Evolutionary conservation across 2,797 vertebrate genomes (phyloP), one percentile per base, ranked within the genome.

Genomic region (Leptatherina wallacei): DNA sequence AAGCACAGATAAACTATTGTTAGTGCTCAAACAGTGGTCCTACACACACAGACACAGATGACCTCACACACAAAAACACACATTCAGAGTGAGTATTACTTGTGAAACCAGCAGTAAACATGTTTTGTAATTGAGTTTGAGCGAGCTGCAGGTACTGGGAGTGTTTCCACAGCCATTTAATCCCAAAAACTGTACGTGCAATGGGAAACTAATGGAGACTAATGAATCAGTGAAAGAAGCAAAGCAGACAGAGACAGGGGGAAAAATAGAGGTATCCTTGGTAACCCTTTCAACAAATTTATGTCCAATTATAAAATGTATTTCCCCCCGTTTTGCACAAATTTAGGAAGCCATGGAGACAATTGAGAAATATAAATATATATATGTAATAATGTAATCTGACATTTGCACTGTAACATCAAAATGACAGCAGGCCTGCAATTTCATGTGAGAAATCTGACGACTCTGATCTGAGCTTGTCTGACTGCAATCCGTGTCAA

Each of bases 1-100:
- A 81, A 85, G 85, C 85, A 93, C 90, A 93, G 92, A 92, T 93
- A 82, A 88, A 81, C 85, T 87, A 91, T 92, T 92, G 93, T 94
- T 87, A 84, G 71, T 74, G 63, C 73, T 69, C 69, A 70, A 88
- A 89, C 88, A 82, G 61, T 76, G 68, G 71, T 64, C 82, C 0
- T 54, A 78, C 80, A 83, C 73, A 78, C 80, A 83, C 18, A 47
- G 20, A 61, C 65, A 69, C 74, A 35, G 36, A 71, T 72, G 76
- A 88, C 78, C 82, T 82, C 38, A 60, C 65, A 18, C 64, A 81
- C 75, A 88, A 70, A 82, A 70, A 81, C 75, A 78, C 77, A 77
- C 16, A 80, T 81, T 72, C 66, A 78, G 61, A 64, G 67, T 20
- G 14, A 75, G 66, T 63, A 54, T 77, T 74, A 52, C 71, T 70